Evolutionary conservation across 2,888 invertebrate species (phyloP).

Genomic region (Branchellion lobata): DNA sequence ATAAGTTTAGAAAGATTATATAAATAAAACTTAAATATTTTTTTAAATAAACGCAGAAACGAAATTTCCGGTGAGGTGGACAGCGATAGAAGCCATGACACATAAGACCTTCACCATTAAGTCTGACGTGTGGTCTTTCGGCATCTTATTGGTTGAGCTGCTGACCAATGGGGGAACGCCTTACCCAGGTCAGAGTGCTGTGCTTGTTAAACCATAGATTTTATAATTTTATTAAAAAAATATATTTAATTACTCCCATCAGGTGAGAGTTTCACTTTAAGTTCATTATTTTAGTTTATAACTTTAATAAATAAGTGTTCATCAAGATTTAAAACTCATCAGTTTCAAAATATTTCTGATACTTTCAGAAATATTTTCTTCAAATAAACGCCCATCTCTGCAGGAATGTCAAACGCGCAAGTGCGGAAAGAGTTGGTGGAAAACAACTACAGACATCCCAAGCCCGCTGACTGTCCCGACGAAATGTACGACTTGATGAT

Average conservation of each 20-base stretch:
- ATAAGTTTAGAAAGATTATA: too few relatives aligned
- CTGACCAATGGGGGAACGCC: constrained; percentile 95
- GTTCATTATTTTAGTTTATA: too few relatives aligned
- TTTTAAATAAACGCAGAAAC: too few relatives aligned
- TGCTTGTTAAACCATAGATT: too few relatives aligned
- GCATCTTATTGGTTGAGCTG: constrained; percentile 88
- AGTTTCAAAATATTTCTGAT: too few relatives aligned
- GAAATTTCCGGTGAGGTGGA: constrained; percentile 97
- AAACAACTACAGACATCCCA: constrained; percentile 80
- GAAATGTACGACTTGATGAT: constrained; percentile 91
- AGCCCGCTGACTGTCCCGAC: constrained; percentile 72
- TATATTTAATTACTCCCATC: too few relatives aligned
- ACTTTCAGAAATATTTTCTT: too few relatives aligned
- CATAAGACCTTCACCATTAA: constrained; percentile 95
- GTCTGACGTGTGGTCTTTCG: constrained; percentile 98
- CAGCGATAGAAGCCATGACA: constrained; percentile 91
- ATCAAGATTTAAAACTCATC: neutral
- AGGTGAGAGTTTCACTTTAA: too few relatives aligned
- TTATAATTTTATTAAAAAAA: too few relatives aligned
- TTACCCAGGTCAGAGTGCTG: constrained; percentile 86
- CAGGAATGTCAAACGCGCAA: constrained; percentile 51
- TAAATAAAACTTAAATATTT: too few relatives aligned
- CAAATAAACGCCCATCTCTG: too few relatives aligned
- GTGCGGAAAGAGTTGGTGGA: constrained; percentile 92
- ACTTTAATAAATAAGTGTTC: too few relatives aligned